These are phyloP conservation scores for Nymphalis polychloros DNA, from an alignment of 2,888 invertebrate genomes.

Conservation along the genomic window DNA sequence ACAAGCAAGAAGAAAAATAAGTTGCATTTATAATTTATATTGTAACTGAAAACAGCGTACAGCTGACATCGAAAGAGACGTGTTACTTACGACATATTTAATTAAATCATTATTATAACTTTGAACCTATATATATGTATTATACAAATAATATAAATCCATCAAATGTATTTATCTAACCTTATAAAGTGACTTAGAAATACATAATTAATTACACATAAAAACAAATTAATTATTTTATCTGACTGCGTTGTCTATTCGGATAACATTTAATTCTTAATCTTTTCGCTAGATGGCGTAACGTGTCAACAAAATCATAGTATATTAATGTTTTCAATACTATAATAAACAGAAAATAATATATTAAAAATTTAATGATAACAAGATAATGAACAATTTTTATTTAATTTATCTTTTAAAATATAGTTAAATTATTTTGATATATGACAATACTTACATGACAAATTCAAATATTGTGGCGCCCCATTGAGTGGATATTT, in stretches of 20 bases:
- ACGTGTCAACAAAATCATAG: background rate
- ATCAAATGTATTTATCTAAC: no score
- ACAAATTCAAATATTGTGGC: background rate
- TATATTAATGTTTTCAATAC: background rate
- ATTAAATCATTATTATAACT: no score
- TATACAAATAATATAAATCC: no score
- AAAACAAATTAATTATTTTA: no score
- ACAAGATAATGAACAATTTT: no score
- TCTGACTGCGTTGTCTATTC: no score
- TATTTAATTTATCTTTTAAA: background rate
- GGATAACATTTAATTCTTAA: background rate
- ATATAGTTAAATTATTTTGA: background rate
- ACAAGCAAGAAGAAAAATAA: no score
- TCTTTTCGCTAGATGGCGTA: constrained; percentile 4
- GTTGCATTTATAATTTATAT: no score
- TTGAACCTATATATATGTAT: no score
- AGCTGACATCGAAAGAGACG: no score
- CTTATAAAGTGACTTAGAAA: background rate
- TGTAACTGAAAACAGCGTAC: no score
- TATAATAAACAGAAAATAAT: background rate
- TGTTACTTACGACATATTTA: no score
- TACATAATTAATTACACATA: background rate
- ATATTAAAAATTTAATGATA: background rate
- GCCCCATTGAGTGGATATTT: background rate
- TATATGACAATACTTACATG: background rate